A percentile compares a stretch with the other conserved stretches of the same genome.
phyloP scores from a whole-genome alignment of 2,797 vertebrate species.

The Aplochiton taeniatus region DNA sequence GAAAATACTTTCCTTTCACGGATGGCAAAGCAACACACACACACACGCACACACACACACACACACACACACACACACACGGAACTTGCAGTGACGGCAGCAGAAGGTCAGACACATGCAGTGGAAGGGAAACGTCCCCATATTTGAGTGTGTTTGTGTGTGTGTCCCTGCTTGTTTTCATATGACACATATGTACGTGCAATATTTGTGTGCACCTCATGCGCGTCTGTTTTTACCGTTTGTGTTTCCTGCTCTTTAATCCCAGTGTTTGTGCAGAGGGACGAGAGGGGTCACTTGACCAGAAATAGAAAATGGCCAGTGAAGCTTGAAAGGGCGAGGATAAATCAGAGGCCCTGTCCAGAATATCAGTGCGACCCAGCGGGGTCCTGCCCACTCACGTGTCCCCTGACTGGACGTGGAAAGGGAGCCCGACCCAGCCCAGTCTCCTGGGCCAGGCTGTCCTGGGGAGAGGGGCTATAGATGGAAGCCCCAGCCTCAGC shows the following conservation, averaged over 20 bases:
- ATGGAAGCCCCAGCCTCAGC: no score
- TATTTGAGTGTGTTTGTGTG: slow-evolving; percentile 7
- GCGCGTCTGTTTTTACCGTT: slow-evolving; percentile 3
- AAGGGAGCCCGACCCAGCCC: not conserved
- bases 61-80: slow-evolving; percentile 34
- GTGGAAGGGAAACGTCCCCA: slow-evolving; percentile 6
- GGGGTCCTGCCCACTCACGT: slow-evolving; percentile 10
- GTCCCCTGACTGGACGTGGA: not conserved
- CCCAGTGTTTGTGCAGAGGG: slow-evolving; percentile 13
- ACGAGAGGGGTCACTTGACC: slow-evolving; percentile 22
- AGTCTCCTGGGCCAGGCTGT: slow-evolving; percentile 30
- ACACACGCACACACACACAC: slow-evolving; percentile 16
- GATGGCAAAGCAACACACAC: slow-evolving; percentile 35
- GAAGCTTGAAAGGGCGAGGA: slow-evolving; percentile 30
- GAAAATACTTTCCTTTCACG: slow-evolving; percentile 3
- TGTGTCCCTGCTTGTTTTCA: not conserved
- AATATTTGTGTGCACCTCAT: slow-evolving; percentile 5
- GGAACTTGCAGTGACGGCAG: slow-evolving; percentile 19
- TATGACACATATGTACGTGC: not conserved
- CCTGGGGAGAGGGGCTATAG: no score
- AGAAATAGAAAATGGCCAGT: slow-evolving; percentile 6
- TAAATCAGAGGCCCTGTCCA: slow-evolving; percentile 23
- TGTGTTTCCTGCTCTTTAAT: not conserved
- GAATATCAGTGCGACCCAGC: slow-evolving; percentile 15
- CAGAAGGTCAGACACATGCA: slow-evolving; percentile 54